Conservation (phyloP, 2,113 vertebrate genomes). For the Sorex fumeus region DNA sequence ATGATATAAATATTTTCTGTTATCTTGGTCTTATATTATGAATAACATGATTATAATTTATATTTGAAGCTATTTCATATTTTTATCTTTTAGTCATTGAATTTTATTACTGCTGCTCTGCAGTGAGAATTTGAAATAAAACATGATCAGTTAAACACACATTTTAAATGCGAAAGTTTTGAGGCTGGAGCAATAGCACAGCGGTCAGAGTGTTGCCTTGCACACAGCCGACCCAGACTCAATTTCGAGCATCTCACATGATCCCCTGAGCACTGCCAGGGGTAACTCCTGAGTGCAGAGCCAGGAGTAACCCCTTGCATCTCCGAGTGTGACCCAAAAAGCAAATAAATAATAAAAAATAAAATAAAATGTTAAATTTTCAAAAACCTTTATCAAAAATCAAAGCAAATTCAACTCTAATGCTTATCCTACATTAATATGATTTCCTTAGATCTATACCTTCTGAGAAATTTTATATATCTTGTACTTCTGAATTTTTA, state of each 20-base stretch:
- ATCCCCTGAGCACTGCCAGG: too few species aligned
- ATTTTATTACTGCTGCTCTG: not conserved
- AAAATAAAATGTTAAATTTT: not conserved
- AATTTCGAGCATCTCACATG: too few species aligned
- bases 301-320: too few species aligned
- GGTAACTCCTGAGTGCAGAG: too few species aligned
- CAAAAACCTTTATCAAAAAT: slow-evolving; percentile 20
- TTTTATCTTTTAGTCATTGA: slow-evolving; percentile 12
- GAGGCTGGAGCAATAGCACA: too few species aligned
- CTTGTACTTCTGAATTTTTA: slow-evolving; percentile 32
- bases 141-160: not conserved
- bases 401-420: slow-evolving; percentile 33
- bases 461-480: slow-evolving; percentile 52
- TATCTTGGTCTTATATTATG: not conserved
- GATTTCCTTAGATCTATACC: not conserved
- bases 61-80: not conserved
- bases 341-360: too few species aligned
- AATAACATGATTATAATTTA: not conserved
- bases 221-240: too few species aligned
- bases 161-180: too few species aligned
- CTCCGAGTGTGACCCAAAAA: too few species aligned
- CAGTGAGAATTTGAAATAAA: slow-evolving; percentile 40
- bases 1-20: not conserved
- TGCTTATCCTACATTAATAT: slow-evolving; percentile 22
- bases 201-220: too few species aligned